phyloP scores from a whole-genome alignment of 2,113 vertebrate species.

The Stigmatopora argus region DNA sequence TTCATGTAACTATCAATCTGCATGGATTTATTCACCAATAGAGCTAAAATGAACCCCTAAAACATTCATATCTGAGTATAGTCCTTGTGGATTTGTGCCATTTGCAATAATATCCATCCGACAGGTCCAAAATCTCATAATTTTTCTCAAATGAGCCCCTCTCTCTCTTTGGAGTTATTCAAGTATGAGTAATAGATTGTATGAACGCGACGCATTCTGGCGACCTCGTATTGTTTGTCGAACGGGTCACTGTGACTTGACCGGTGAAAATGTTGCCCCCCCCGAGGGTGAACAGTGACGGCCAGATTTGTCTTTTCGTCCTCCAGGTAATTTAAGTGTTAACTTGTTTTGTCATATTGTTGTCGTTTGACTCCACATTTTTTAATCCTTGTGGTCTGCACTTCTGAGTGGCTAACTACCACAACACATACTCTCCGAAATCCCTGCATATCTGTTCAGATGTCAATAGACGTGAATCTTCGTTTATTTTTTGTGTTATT shows the following conservation, averaged over 20 bases:
- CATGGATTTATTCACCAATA: constrained; percentile 14
- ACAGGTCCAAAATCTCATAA: too few species aligned
- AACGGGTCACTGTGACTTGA: constrained; percentile 1
- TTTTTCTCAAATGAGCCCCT: not conserved
- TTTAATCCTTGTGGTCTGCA: too few species aligned
- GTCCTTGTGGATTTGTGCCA: not conserved
- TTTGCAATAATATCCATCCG: not conserved
- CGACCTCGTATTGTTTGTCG: not conserved
- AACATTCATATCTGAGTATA: not conserved
- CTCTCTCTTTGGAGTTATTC: not conserved
- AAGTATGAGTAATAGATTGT: constrained; percentile 1
- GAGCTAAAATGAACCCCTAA: constrained; percentile 18
- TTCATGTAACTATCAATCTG: constrained; percentile 28
- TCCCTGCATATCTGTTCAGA: too few species aligned
- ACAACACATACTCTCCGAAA: too few species aligned
- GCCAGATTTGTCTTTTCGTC: too few species aligned
- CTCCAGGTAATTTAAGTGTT: too few species aligned
- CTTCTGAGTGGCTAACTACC: too few species aligned
- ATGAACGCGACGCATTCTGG: not conserved
- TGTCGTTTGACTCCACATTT: too few species aligned
- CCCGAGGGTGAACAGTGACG: too few species aligned
- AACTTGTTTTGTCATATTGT: too few species aligned
- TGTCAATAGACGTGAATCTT: too few species aligned
- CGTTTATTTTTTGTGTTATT: not conserved
- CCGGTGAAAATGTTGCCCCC: too few species aligned